Percentiles rank a stretch among this genome's conserved stretches.
Conservation (phyloP, 2,113 vertebrate genomes). For the Tauraco erythrolophus region DNA sequence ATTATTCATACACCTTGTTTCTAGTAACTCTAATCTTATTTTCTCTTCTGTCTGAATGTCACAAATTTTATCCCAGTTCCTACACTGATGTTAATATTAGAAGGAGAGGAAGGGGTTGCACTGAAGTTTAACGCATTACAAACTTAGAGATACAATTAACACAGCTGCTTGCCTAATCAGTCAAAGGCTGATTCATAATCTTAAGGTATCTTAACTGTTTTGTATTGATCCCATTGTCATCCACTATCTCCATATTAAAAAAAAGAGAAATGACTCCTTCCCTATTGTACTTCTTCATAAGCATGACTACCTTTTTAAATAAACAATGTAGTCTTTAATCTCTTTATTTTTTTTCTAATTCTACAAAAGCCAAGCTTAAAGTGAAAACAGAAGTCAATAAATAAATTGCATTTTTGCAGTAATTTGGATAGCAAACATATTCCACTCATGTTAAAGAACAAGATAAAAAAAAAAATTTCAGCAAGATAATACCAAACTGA, state of each 20-base stretch:
- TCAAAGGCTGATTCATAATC: constrained; percentile 42
- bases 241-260: constrained; percentile 1
- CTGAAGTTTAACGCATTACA: constrained; percentile 65
- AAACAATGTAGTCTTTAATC: not conserved
- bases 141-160: constrained; percentile 59
- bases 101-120: constrained; percentile 10
- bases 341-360: not conserved
- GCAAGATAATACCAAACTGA: not conserved
- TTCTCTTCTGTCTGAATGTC: constrained; percentile 57
- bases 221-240: not conserved
- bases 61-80: constrained; percentile 41
- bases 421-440: not conserved
- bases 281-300: not conserved
- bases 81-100: constrained; percentile 47
- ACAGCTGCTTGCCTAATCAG: constrained; percentile 35
- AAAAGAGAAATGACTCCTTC: not conserved
- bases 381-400: not conserved
- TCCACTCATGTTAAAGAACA: not conserved
- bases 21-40: constrained; percentile 66
- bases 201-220: not conserved
- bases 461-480: constrained; percentile 4
- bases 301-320: not conserved
- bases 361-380: not conserved
- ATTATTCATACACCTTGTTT: constrained; percentile 68
- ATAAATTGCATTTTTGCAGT: not conserved